Evolutionary conservation across 2,113 vertebrate genomes (phyloP), one percentile per base, ranked within the genome.

Genomic region (Danionella cerebrum): DNA sequence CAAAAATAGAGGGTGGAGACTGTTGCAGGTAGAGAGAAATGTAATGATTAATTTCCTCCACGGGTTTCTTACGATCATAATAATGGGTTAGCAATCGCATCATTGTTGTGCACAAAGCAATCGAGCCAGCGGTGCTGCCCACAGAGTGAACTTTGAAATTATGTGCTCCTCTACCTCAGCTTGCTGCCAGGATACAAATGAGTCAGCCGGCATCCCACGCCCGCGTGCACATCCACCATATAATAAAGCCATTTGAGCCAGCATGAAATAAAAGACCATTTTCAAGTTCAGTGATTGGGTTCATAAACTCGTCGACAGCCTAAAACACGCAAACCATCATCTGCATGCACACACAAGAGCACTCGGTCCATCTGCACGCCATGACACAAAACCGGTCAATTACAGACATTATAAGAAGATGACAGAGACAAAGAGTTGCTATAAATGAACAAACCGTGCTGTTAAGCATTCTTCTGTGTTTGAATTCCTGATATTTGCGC

Each of bases 141-240:
- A 66, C 57, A 63, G 71, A 75, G 65, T 76, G 70, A 77, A 77
- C 75, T 79, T 78, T 76, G 65, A 80, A 80, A 78, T 78, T 55
- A 78, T 75, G 79, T 77, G 67, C 78, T 76, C 72, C 65, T 71
- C 70, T 75, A 75, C 72, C 77, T 77, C 67, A 67, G 76, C 67
- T 36, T 74, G 72, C 76, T 73, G 59, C 72, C 72, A 71, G 74
- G 67, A 74, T 73, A 74, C 76, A 78, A 80, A 78, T 80, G 76
- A 75, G 69, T 75, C 72, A 69, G 64, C 62, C 68, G 57, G 70
- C 74, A 77, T 73, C 74, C 70, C 75, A 75, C 75, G 64, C 72
- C 52, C 62, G 67, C 78, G 67, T 79, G 75, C 75, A 68, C 78
- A 80, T 77, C 75, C 73, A 74, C 68, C 21, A 73, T 68, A 76